Evolutionary conservation across 2,113 vertebrate species (phyloP).

Genomic region (Dipodomys merriami): DNA sequence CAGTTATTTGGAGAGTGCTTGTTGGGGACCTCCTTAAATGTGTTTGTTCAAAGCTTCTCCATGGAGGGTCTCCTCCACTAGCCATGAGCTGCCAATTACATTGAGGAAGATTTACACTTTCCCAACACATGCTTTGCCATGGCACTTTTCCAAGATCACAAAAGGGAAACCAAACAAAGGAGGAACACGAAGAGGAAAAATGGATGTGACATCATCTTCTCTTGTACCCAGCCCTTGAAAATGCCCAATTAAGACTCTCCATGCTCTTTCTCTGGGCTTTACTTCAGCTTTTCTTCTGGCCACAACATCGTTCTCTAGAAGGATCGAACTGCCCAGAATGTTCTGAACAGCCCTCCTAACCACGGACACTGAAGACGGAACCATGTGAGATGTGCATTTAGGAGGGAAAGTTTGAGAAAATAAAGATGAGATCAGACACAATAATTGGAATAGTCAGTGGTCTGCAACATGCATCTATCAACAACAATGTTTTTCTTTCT

Average conservation of each 20-base stretch:
- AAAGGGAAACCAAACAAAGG: background rate
- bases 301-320: background rate
- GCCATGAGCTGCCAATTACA: background rate
- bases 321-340: background rate
- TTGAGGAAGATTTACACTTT: background rate
- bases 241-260: background rate
- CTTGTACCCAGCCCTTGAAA: background rate
- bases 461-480: background rate
- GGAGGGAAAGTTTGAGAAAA: conserved; percentile 16
- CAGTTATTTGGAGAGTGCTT: conserved; percentile 35
- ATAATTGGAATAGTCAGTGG: background rate
- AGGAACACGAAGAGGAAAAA: background rate
- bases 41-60: conserved; percentile 1
- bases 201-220: background rate
- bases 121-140: background rate
- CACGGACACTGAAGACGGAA: background rate
- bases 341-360: background rate
- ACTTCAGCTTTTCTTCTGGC: background rate
- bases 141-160: background rate
- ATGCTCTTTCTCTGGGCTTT: background rate
- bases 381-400: background rate
- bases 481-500: too few relatives aligned
- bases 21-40: background rate
- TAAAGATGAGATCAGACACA: background rate
- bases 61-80: background rate